Conservation (phyloP, 37 sponge, comb jelly and placozoan species). For the Halisarca cf. caerulea region DNA sequence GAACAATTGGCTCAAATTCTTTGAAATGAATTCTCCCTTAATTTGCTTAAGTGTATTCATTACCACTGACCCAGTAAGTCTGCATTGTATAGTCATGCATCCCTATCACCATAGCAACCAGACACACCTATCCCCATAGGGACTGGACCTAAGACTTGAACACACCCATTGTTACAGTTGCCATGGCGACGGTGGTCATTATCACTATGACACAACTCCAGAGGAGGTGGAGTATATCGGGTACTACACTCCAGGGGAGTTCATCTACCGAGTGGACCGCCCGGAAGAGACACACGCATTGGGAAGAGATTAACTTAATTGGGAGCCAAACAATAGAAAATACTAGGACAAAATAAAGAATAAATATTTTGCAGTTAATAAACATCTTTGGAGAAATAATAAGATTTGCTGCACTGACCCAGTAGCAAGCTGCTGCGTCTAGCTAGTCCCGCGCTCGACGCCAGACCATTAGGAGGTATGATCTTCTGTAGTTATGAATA, state of each 20-base stretch:
- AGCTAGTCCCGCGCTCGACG: too few species aligned
- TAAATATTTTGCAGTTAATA: not conserved
- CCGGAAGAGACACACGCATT: slow-evolving; percentile 58
- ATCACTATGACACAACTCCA: slow-evolving; percentile 94
- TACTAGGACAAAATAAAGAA: not conserved
- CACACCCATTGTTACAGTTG: slow-evolving; percentile 98
- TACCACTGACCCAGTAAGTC: slow-evolving; percentile 87
- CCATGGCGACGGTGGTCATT: slow-evolving; percentile 98
- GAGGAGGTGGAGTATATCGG: slow-evolving; percentile 88
- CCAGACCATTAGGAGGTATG: too few species aligned
- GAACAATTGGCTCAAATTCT: slow-evolving; percentile 90
- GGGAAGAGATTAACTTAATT: not conserved
- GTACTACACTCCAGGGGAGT: slow-evolving; percentile 82
- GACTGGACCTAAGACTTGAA: slow-evolving; percentile 89
- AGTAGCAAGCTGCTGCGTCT: too few species aligned
- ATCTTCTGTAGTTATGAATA: too few species aligned
- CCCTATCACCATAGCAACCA: too few species aligned
- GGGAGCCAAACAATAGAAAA: not conserved
- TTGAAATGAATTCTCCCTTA: slow-evolving; percentile 82
- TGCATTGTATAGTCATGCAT: not conserved
- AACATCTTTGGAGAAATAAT: not conserved
- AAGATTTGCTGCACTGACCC: not conserved
- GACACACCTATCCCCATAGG: too few species aligned
- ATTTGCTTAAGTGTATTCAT: slow-evolving; percentile 85
- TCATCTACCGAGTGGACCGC: slow-evolving; percentile 73